Conservation (phyloP, 2,797 vertebrate species). For the Scomberomorus guttatus region DNA sequence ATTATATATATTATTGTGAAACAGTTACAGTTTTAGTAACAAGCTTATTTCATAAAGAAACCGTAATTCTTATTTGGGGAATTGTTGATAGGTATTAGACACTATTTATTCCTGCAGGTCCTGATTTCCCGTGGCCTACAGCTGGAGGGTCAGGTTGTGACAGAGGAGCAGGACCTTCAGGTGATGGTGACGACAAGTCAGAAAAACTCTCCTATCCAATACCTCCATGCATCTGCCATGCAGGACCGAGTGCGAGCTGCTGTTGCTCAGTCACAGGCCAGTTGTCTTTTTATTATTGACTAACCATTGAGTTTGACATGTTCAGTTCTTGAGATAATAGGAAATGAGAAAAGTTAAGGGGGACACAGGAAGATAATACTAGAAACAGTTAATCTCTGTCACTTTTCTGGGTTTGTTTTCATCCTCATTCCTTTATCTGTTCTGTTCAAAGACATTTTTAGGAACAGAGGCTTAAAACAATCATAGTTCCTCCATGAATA, state of each 20-base stretch:
- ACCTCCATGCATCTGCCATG: constrained; percentile 82
- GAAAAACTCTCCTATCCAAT: constrained; percentile 86
- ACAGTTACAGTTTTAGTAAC: background rate
- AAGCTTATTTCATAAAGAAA: background rate
- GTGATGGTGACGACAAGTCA: constrained; percentile 82
- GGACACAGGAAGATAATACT: background rate
- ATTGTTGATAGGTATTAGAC: background rate
- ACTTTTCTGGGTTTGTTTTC: background rate
- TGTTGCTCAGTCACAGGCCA: constrained; percentile 85
- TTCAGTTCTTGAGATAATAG: background rate
- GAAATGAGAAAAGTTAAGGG: background rate
- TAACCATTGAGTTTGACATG: background rate
- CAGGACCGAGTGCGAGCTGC: constrained; percentile 86
- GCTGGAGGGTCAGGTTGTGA: constrained; percentile 89
- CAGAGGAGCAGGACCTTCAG: constrained; percentile 89
- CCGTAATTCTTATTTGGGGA: background rate
- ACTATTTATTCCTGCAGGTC: constrained; percentile 74
- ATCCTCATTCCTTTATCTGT: too few species aligned
- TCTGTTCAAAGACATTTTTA: too few species aligned
- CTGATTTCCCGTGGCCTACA: constrained; percentile 89
- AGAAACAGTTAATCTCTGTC: background rate
- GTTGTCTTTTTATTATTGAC: constrained; percentile 7
- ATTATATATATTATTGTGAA: background rate
- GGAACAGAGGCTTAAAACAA: too few species aligned
- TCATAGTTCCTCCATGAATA: too few species aligned